Conservation (phyloP, 92 coral and sea anemone species). For the Phymanthus crucifer region DNA sequence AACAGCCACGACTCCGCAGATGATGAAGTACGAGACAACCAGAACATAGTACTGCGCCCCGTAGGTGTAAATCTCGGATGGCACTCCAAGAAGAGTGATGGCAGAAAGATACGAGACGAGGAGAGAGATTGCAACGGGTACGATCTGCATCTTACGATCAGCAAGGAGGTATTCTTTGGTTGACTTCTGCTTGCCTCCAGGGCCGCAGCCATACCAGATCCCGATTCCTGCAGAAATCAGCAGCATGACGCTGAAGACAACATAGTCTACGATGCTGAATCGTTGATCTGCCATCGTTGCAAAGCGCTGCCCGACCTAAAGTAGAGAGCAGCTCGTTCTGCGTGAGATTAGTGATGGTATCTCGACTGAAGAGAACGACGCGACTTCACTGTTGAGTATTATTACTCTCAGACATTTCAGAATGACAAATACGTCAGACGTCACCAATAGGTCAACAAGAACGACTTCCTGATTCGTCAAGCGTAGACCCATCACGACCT, state of each 20-base stretch:
- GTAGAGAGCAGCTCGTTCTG: no score
- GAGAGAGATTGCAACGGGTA: conserved; percentile 79
- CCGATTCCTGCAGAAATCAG: conserved; percentile 84
- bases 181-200: conserved; percentile 84
- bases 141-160: conserved; percentile 67
- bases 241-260: conserved; percentile 78
- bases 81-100: conserved; percentile 87
- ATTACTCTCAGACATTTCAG: neutral
- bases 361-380: neutral
- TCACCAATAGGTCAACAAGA: neutral
- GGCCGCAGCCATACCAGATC: conserved; percentile 84
- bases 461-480: neutral
- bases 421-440: neutral
- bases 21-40: conserved; percentile 66
- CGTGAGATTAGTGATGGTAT: neutral
- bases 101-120: conserved; percentile 86
- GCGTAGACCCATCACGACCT: neutral
- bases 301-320: neutral
- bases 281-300: conserved; percentile 39
- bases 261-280: conserved; percentile 73
- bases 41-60: conserved; percentile 88
- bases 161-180: conserved; percentile 84
- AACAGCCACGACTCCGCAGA: conserved; percentile 63
- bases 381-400: neutral
- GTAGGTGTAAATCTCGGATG: conserved; percentile 89